These are phyloP conservation scores for Argyresthia goedartella DNA, from an alignment of 2,888 invertebrate species.

Conservation along the genomic window DNA sequence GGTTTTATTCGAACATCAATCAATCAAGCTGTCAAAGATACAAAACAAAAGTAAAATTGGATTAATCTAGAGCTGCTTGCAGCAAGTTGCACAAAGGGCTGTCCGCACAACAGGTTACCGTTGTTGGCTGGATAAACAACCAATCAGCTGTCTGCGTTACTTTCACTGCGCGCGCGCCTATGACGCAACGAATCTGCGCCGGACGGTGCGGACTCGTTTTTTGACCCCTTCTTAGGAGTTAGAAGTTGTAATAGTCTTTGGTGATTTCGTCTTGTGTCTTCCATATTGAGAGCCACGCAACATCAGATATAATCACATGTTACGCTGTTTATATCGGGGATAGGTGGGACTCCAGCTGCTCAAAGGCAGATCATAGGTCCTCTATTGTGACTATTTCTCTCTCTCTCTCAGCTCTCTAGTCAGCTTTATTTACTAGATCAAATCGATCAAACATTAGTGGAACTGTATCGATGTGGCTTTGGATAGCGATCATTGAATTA, in stretches of 20 bases:
- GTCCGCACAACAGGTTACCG: constrained; percentile 12
- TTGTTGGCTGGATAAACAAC: constrained; percentile 19
- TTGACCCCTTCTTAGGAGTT: constrained; percentile 2
- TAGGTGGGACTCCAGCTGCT: no score
- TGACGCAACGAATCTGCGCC: constrained; percentile 5
- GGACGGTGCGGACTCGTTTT: constrained; percentile 3
- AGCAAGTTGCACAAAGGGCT: constrained; percentile 24
- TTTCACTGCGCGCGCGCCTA: constrained; percentile 30
- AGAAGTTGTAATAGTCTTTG: neutral
- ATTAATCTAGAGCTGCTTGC: neutral
- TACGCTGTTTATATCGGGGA: neutral
- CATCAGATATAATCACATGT: neutral
- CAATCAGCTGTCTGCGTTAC: constrained; percentile 22
- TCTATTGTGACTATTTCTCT: no score
- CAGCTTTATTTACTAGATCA: no score
- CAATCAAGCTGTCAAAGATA: neutral
- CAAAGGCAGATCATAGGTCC: no score
- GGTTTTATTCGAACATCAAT: no score
- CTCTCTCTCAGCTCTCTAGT: no score
- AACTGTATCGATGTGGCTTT: no score
- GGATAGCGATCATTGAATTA: no score
- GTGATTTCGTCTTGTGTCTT: neutral
- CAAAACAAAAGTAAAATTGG: neutral
- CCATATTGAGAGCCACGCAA: neutral
- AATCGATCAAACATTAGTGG: no score